Evolutionary conservation across 1,140 invertebrate species (phyloP).

Genomic region (Macrocentrus cingulum): DNA sequence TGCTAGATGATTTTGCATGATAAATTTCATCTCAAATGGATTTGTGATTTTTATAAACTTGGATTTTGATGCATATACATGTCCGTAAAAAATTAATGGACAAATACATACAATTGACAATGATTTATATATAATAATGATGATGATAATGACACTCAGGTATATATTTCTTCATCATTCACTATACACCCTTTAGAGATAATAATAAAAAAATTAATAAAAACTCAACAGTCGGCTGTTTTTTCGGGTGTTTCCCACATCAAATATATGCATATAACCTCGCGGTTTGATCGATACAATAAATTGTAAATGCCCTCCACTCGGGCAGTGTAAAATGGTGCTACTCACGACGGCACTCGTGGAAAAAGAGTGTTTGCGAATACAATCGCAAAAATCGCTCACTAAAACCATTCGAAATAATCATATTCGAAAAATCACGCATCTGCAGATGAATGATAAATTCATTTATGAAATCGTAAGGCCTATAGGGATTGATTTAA

Average conservation of each 20-base stretch:
- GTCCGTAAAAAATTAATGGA: too few species aligned
- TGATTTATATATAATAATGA: background rate
- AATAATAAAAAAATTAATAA: background rate
- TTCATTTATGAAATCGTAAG: conserved; percentile 58
- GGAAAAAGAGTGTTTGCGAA: conserved; percentile 40
- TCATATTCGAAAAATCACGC: conserved; percentile 49
- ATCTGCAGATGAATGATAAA: conserved; percentile 60
- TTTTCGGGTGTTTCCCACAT: background rate
- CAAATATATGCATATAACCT: background rate
- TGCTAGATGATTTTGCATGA: background rate
- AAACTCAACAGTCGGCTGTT: background rate
- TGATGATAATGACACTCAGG: background rate
- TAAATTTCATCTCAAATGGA: too few species aligned
- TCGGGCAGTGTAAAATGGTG: conserved; percentile 39
- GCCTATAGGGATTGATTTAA: conserved; percentile 23
- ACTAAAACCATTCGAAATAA: conserved; percentile 38
- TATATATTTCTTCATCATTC: background rate
- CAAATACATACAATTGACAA: too few species aligned
- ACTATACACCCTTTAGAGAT: conserved; percentile 1
- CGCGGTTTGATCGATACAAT: conserved; percentile 3
- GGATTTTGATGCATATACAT: too few species aligned
- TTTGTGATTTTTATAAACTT: too few species aligned
- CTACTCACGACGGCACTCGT: conserved; percentile 34
- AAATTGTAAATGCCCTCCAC: too few species aligned
- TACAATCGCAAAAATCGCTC: conserved; percentile 37